Evolutionary conservation across 2,888 invertebrate genomes (phyloP).

Genomic region (Drosophila trichaetosa): DNA sequence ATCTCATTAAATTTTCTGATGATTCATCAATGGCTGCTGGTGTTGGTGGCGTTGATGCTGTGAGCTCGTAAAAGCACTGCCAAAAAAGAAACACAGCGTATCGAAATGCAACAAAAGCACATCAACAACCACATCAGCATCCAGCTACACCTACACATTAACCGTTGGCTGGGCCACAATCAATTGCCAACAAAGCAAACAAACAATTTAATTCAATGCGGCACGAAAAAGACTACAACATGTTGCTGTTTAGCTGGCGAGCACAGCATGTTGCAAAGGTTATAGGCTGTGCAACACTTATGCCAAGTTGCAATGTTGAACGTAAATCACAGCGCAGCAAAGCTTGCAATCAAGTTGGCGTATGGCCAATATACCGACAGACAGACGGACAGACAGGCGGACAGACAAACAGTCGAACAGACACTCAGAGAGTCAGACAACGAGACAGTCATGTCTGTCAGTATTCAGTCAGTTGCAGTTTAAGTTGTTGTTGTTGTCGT

Average conservation of each 20-base stretch:
- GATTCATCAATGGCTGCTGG: conserved; percentile 63
- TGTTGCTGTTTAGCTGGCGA: conserved; percentile 49
- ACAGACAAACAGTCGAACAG: conserved; percentile 6
- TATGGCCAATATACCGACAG: conserved; percentile 39
- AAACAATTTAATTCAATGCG: conserved; percentile 84
- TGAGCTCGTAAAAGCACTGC: conserved; percentile 37
- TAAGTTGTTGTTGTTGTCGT: conserved; percentile 36
- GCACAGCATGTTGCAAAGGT: conserved; percentile 80
- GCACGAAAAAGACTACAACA: conserved; percentile 71
- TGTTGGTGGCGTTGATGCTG: conserved; percentile 27
- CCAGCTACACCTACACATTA: conserved; percentile 72
- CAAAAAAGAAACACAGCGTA: conserved; percentile 26
- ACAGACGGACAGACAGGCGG: conserved; percentile 26
- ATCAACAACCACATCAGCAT: conserved; percentile 23
- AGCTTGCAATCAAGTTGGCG: conserved; percentile 61
- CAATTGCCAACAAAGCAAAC: conserved; percentile 82
- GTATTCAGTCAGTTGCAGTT: conserved; percentile 58
- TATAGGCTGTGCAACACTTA: conserved; percentile 83
- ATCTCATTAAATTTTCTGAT: conserved; percentile 73
- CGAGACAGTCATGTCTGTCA: conserved; percentile 67
- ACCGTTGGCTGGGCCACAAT: conserved; percentile 77
- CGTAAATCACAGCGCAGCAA: conserved; percentile 78
- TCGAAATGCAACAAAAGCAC: conserved; percentile 44
- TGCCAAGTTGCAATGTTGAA: conserved; percentile 82
- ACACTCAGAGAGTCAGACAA: conserved; percentile 34